Percentiles rank a stretch among this genome's conserved stretches.
These are phyloP conservation scores for Drosophila lutescens DNA, from an alignment of 2,888 invertebrate species.

Conservation along the genomic window DNA sequence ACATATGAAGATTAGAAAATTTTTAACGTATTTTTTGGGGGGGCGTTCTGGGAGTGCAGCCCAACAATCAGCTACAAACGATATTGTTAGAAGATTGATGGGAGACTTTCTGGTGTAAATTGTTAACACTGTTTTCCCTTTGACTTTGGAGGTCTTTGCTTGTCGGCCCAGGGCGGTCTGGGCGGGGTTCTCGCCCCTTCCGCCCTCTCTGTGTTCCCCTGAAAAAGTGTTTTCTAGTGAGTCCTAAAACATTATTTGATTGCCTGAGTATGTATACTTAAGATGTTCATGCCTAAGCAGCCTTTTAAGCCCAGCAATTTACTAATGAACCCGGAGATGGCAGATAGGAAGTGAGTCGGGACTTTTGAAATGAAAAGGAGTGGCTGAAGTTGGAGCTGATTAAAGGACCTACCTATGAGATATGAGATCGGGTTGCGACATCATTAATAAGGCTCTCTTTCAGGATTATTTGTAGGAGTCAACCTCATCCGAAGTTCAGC, in stretches of 20 bases:
- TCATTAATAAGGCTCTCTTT: conserved; percentile 7
- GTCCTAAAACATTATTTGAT: conserved; percentile 43
- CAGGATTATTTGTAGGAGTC: not conserved
- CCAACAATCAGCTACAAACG: conserved; percentile 35
- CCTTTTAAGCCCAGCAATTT: conserved; percentile 26
- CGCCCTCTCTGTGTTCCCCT: conserved; percentile 34
- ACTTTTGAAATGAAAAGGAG: conserved; percentile 16
- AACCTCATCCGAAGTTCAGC: not conserved
- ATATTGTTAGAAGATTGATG: conserved; percentile 51
- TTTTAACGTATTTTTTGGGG: conserved; percentile 32
- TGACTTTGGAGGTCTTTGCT: conserved; percentile 23
- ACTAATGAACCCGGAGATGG: conserved; percentile 35
- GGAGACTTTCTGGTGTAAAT: conserved; percentile 66
- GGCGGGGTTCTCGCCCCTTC: conserved; percentile 29
- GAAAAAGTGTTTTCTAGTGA: conserved; percentile 43
- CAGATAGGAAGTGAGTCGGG: conserved; percentile 38
- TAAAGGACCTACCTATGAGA: conserved; percentile 6
- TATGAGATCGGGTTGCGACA: conserved; percentile 15
- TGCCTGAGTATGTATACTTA: conserved; percentile 24
- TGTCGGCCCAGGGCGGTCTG: conserved; percentile 21
- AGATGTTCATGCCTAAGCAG: conserved; percentile 25
- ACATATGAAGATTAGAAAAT: conserved; percentile 21
- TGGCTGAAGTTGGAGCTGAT: conserved; percentile 1
- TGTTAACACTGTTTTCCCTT: conserved; percentile 62
- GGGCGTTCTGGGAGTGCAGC: conserved; percentile 38